Base-by-base conservation (phyloP, 2,797 vertebrate species). In the Cyclopterus lumpus region DNA sequence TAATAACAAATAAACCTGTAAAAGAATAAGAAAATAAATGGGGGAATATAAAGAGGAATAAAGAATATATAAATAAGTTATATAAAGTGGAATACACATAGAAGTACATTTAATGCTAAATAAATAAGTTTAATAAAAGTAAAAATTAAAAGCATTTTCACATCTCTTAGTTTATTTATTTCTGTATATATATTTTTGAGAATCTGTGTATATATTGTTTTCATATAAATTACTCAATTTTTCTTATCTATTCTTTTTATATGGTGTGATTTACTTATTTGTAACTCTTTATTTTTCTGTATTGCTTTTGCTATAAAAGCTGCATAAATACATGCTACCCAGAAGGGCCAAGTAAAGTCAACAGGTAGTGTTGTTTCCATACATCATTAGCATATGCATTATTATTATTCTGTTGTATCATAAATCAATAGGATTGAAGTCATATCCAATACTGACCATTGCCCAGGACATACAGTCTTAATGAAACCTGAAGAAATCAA, bases 391-490 rank as follows among this genome's bases (percentile, higher is more conserved):
- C 54, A 32, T 16, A 46, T 44, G 12, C 20, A 24, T 1, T 70
- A 62, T 44, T 2, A n/a, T 22, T 3, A 26, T 58, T 76, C 62
- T 60, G 14, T 15, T 1, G 38, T 38, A 26, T 22, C 22, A 64
- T 70, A 42, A 75, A 48, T 57, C 30, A 40, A 53, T 40, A 12
- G 11, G 8, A 60, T 8, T 42, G 4, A 62, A 36, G 7, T 38
- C 34, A 44, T 15, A 46, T 68, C 48, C 77, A 79, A 77, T 44
- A 68, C 51, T 67, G 75, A 81, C n/a, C 1, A 26, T 12, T 48
- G 11, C 32, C 28, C 28, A 48, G 34, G 16, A 28, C 40, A 66
- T 34, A 26, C 28, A 36, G n/a, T 51, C 34, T 26, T 7, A 9
- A 48, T 28, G 8, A 64, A 36, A 46, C 28, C n/a, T 40, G 22